Base-by-base conservation (phyloP, 2,888 invertebrate genomes). In the Agrilus cyanescens region DNA sequence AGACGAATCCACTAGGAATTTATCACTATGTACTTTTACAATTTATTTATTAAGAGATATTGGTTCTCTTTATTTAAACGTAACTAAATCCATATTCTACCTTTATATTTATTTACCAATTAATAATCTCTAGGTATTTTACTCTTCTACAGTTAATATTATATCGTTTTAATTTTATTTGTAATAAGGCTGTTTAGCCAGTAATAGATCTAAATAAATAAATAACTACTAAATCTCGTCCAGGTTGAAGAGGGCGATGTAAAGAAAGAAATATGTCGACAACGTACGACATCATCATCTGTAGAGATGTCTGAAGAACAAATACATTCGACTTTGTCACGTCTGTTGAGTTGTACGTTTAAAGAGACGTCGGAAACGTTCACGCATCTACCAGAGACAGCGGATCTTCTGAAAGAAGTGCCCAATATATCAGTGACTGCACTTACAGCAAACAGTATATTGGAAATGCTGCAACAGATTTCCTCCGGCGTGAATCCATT, bases 281-380 rank as follows among this genome's bases (percentile, higher is more conserved):
- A 62, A 50, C 56, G 63, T 44, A 64, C 62, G 4, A 56, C 57
- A 12, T 60, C 62, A 4, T 59, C 61, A 5, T 70, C 72, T 47
- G 71, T 72, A 12, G 82, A 82, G 59, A 64, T 79, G 41, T 75
- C 76, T 5, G 75, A 75, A 46, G 80, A 82, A 40, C 80, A 82
- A 57, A 68, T 82, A 16, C 68, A 76, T 47, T 65, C 71, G 41
- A 73, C 80, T 49, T 71, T 85, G 37, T 79, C 80, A 2, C 74
- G 80, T 56, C 77, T 87, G 43, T 66, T 87, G 13, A 78, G 81
- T 59, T 80, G 81, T 31, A 78, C 83, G 2, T 86, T 84, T 79
- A 69, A 68, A 44, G 64, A 67, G 45, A 55, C 65, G 13, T 56
- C 57, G 10, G 70, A 71, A 32, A 65, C 63, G 12, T 61, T 59